Evolutionary conservation across 2,888 invertebrate genomes (phyloP), one percentile per base, ranked within the genome.

Genomic region (Lasioglossum leucozonium): DNA sequence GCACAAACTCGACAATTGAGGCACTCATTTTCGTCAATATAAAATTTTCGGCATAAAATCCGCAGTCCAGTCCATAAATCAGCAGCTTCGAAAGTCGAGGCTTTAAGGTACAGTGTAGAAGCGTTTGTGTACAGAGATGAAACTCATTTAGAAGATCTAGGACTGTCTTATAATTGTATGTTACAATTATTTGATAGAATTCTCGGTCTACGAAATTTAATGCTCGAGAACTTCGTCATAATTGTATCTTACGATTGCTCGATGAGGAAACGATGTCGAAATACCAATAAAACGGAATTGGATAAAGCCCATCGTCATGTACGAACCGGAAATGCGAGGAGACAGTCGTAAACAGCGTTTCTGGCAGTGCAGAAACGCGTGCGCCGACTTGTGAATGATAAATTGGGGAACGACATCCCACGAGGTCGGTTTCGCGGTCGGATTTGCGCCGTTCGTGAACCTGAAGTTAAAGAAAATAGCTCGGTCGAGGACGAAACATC

Each of bases 401-500:
- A 34, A 77, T 74, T 42, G 34, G 26, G 51, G 26, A 22, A 58
- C 44, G 16, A 47, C 42, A 42, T 58, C n/a, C 30, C 40, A n/a
- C 26, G 75, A 40, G 34, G 62, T 73, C 8, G 44, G 65, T 79
- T 79, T 82, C 75, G 71, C 74, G 79, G 81, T 78, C 87, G 76
- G 71, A 87, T 79, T 67, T 71, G 13, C 62, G 30, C 44, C 76
- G 88, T 75, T 88, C 85, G 86, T 89, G 86, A 86, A 89, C 89
- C 89, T 89, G 84, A 86, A 76, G 76, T 77, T 44, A 75, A 87
- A 88, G 82, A 77, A 84, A 87, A 84, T 85, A 87, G 79, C 84
- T 85, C 86, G 88, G 86, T 90, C 88, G 88, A 91, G 90, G 91
- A 85, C 91, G 76, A 86, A 91, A 88, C 87, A 89, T 69, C 76